Conservation (phyloP, 2,888 invertebrate genomes). For the Uropetala carovei region DNA sequence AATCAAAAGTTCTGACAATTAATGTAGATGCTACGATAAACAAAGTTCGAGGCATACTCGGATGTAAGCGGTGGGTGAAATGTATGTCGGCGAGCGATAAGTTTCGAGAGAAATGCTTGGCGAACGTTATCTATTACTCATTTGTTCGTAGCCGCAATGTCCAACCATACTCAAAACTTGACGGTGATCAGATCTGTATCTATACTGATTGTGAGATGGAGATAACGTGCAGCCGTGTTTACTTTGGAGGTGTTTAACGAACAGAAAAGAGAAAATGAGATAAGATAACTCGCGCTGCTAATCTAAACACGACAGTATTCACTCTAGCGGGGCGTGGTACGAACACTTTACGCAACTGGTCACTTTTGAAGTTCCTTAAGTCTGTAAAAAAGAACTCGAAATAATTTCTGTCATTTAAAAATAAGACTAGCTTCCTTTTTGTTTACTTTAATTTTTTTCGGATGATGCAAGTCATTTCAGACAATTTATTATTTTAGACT, state of each 20-base stretch:
- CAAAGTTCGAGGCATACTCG: not conserved
- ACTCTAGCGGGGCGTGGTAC: not conserved
- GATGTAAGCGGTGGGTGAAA: not conserved
- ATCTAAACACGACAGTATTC: not conserved
- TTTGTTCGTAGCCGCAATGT: not conserved
- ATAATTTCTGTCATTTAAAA: too few relatives aligned
- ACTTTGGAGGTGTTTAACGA: not conserved
- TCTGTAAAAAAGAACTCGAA: too few relatives aligned
- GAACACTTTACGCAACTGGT: not conserved
- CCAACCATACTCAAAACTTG: not conserved
- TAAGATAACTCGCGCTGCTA: not conserved
- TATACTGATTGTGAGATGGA: not conserved
- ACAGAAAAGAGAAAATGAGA: not conserved
- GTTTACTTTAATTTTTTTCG: too few relatives aligned
- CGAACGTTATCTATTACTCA: not conserved
- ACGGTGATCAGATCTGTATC: constrained; percentile 2
- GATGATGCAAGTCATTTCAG: too few relatives aligned
- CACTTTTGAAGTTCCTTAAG: too few relatives aligned
- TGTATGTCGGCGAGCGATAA: not conserved
- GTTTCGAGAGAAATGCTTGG: not conserved
- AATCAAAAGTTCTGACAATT: not conserved
- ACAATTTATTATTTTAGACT: too few relatives aligned
- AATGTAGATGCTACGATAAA: not conserved
- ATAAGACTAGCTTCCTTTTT: too few relatives aligned
- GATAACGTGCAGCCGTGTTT: not conserved